Percentiles rank a stretch among this genome's conserved stretches.
Evolutionary conservation across 2,797 vertebrate species (phyloP).

Genomic region (Pipistrellus kuhlii): DNA sequence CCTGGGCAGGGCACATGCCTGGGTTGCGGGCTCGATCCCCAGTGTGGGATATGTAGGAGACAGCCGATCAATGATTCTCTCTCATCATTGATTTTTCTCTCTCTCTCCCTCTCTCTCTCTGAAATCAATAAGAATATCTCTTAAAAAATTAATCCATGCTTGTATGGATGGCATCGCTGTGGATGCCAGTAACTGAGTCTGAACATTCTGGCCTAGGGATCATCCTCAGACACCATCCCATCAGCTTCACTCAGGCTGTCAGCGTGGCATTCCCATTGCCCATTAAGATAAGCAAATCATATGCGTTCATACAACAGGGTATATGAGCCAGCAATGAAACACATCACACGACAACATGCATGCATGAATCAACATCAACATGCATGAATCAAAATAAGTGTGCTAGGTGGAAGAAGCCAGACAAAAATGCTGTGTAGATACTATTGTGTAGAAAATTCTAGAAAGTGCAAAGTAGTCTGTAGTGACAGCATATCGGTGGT

Average conservation of each 20-base stretch:
- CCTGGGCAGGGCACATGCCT: no score
- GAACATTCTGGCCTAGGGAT: slow-evolving; percentile 92
- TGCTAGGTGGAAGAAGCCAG: not conserved
- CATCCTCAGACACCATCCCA: slow-evolving; percentile 93
- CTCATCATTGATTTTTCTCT: no score
- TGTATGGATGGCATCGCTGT: not conserved
- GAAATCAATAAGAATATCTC: no score
- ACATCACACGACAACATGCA: not conserved
- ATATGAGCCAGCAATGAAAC: not conserved
- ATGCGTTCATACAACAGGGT: fast-evolving
- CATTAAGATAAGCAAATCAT: not conserved
- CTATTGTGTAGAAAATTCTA: not conserved
- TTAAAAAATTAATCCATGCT: not conserved
- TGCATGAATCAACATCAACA: no score
- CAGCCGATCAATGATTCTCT: no score
- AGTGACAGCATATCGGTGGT: not conserved
- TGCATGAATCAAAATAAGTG: not conserved
- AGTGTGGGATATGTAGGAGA: no score
- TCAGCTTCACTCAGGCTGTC: slow-evolving; percentile 92
- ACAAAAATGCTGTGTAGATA: no score
- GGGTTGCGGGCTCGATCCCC: no score
- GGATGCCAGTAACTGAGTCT: slow-evolving; percentile 90
- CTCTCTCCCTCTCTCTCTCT: no score
- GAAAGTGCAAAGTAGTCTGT: not conserved
- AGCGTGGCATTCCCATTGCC: slow-evolving; percentile 90